Evolutionary conservation across 1,140 invertebrate species (phyloP).

Genomic region (Gonioctena quinquepunctata): DNA sequence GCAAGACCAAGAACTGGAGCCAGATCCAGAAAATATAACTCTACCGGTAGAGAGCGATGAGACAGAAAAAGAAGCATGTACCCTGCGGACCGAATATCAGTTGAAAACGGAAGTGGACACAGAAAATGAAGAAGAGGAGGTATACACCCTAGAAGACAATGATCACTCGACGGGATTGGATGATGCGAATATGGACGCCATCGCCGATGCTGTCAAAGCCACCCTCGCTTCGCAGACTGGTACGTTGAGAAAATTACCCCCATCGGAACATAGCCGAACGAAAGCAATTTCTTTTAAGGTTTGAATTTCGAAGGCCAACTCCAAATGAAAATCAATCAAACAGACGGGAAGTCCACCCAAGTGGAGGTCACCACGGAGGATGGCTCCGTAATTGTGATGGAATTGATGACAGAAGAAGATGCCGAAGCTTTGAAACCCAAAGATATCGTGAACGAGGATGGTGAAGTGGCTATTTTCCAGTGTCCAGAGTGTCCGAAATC

Average conservation of each 20-base stretch:
- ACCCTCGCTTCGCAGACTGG: conserved; percentile 51
- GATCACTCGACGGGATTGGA: conserved; percentile 35
- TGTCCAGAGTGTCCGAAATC: conserved; percentile 65
- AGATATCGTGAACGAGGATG: conserved; percentile 47
- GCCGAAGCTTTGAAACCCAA: conserved; percentile 4
- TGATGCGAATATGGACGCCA: conserved; percentile 48
- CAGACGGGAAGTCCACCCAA: conserved; percentile 52
- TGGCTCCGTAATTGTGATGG: conserved; percentile 56
- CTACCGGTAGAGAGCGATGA: conserved; percentile 44
- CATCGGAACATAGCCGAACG: too few relatives aligned
- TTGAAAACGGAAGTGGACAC: conserved; percentile 37
- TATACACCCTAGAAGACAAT: conserved; percentile 40
- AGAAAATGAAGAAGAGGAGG: conserved; percentile 31
- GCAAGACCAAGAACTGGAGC: conserved; percentile 44
- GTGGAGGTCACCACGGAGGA: conserved; percentile 57
- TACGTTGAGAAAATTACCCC: too few relatives aligned
- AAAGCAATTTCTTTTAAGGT: too few relatives aligned
- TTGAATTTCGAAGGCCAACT: conserved; percentile 49
- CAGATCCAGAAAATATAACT: conserved; percentile 57
- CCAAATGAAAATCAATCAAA: conserved; percentile 51
- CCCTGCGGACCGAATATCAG: conserved; percentile 35
- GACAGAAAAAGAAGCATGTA: conserved; percentile 49
- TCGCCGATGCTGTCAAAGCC: conserved; percentile 53
- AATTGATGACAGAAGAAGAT: conserved; percentile 54
- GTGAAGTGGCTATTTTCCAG: conserved; percentile 62